These are phyloP conservation scores for Natator depressus DNA, from an alignment of 2,113 vertebrate species.

Conservation along the genomic window DNA sequence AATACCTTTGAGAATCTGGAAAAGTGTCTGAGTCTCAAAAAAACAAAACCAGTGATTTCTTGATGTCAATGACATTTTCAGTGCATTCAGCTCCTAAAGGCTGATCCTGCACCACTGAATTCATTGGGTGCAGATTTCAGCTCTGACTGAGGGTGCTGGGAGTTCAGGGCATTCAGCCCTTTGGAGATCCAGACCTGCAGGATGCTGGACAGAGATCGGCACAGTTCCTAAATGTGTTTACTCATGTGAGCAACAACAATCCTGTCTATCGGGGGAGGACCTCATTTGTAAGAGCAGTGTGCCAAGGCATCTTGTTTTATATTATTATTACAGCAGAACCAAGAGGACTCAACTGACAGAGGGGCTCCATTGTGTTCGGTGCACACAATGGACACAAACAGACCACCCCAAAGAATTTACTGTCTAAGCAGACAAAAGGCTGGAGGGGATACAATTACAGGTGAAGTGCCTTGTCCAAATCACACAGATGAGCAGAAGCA, in stretches of 20 bases:
- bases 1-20: not conserved
- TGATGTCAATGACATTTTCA: not conserved
- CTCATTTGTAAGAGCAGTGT: not conserved
- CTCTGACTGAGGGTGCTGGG: not conserved
- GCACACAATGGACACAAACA: not conserved
- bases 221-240: not conserved
- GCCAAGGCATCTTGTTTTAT: not conserved
- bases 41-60: not conserved
- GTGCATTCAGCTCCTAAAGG: not conserved
- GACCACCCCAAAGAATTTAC: not conserved
- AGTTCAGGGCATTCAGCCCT: not conserved
- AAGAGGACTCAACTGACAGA: not conserved
- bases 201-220: not conserved
- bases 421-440: not conserved
- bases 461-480: not conserved
- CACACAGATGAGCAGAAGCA: not conserved
- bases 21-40: not conserved
- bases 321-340: not conserved
- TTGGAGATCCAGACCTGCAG: not conserved
- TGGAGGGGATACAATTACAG: not conserved
- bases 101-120: not conserved
- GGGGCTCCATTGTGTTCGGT: not conserved
- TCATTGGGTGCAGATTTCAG: not conserved
- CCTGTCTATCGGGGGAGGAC: not conserved
- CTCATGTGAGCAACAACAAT: not conserved